Base-by-base conservation (phyloP, 2,888 invertebrate genomes). In the Rapana venosa region DNA sequence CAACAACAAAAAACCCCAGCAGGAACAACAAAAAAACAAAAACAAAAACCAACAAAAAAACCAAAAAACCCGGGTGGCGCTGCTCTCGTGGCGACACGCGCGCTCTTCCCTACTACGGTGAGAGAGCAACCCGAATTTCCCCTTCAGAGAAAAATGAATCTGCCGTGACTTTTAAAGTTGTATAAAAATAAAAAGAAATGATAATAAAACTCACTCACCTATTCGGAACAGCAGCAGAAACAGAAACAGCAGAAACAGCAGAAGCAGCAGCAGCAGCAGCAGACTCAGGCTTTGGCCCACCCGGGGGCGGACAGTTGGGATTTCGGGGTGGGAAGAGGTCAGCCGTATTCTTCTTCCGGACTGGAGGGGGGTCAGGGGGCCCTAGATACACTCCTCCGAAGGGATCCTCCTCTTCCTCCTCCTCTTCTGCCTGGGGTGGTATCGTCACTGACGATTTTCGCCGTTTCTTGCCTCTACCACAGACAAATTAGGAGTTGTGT, bases 341-440 rank as follows among this genome's bases (percentile, higher is more conserved):
- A 47, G 20, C 32, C 4, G n/a, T 36, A 66, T 47, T 20, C 20
- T 77, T 77, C 26, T 90, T 89, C 26, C 81, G 79, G 30, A 22
- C n/a, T 0, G 83, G 87, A 35, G 84, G 84, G 30, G 89, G 81
- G n/a, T 93, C 93, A 13, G 93, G 89, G 13, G 94, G 94, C 1
- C 94, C 94, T 87, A 94, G 91, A 90, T 94, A 94, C 0, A 94
- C 94, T 17, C 94, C 94, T 11, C 94, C 94, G 83, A 93, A 94
- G 0, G 93, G 92, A 81, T 94, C 93, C 61, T 91, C 91, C 22
- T 91, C 90, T 11, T 88, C 88, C 20, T 93, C 93, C 1, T 93
- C 93, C 61, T 91, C 92, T 70, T 92, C 92, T 30, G 91, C 91
- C 2, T 91, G 90, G 0, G 91, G 90, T 5, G 91, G 91, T 11